Evolutionary conservation across 2,113 vertebrate species (phyloP).

Genomic region (Carlito syrichta): DNA sequence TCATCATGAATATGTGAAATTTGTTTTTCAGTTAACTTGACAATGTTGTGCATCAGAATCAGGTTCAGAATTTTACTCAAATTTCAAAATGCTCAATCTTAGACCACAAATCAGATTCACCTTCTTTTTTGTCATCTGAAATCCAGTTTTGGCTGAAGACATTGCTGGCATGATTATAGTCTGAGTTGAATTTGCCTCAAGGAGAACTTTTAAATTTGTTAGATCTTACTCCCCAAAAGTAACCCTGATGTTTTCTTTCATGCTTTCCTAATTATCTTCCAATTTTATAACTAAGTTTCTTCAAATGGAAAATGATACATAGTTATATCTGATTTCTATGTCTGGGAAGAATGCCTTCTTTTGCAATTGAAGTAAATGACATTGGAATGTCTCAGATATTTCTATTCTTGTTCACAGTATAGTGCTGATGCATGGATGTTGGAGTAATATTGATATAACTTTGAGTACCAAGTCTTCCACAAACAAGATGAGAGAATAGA

Average conservation of each 20-base stretch:
- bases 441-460: background rate
- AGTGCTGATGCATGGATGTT: background rate
- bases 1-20: slow-evolving; percentile 27
- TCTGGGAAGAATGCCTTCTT: background rate
- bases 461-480: background rate
- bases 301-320: background rate
- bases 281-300: background rate
- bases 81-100: slow-evolving; percentile 5
- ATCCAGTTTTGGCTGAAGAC: background rate
- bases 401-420: background rate
- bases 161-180: background rate
- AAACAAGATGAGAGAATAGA: background rate
- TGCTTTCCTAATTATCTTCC: background rate
- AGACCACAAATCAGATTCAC: background rate
- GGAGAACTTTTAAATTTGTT: background rate
- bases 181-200: background rate
- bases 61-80: slow-evolving; percentile 12
- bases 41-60: background rate
- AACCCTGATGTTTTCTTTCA: background rate
- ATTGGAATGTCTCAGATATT: background rate
- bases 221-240: background rate
- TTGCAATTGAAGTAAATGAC: background rate
- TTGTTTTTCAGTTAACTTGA: background rate
- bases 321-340: background rate
- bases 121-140: background rate